Base-by-base conservation (phyloP, 2,113 vertebrate genomes). In the Malaclemys terrapin region DNA sequence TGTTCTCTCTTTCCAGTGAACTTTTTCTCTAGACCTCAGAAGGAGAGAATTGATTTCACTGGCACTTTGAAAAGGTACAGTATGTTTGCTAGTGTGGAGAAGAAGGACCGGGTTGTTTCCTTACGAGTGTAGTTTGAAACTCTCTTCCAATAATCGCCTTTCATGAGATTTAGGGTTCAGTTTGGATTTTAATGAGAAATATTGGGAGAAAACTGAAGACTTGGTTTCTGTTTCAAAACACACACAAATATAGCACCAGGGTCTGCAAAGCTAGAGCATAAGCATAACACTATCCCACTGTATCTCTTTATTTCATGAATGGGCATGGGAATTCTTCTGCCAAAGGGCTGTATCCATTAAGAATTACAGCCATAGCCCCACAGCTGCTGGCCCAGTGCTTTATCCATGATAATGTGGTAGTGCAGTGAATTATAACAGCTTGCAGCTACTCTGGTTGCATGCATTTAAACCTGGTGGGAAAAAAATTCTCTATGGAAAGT, bases 211-310 rank as follows among this genome's bases (percentile, higher is more conserved):
- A 95, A 24, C 80, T 94, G 42, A 85, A 42, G 11, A 17, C 82
- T 82, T 91, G 72, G 86, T 87, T 91, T 38, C 56, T 47, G 25
- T 47, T 86, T 92, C 56, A 24, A 49, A 92, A 72, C 12, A 25
- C 17, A 1, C 38, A 5, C 12, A 29, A 38, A 86, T 35, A 88
- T n/a, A 56, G 38, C 49, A 78, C 57, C 72, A 0, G 4, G 35
- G 19, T 31, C 81, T 75, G 81, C 22, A 84, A 45, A 45, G 12
- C 22, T 47, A 47, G 24, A 78, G 8, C 19, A 38, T 47, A 53
- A 88, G 72, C 25, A 93, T 79, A 54, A 96, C 56, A 59, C 42
- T 49, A 94, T 42, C 84, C 80, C 86, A 91, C 84, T 88, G 82
- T 47, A 29, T 6, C 11, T 69, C 86, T 89, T 69, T 59, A 10